Base-by-base conservation (phyloP, 2,888 invertebrate genomes). In the Thelaira solivaga region DNA sequence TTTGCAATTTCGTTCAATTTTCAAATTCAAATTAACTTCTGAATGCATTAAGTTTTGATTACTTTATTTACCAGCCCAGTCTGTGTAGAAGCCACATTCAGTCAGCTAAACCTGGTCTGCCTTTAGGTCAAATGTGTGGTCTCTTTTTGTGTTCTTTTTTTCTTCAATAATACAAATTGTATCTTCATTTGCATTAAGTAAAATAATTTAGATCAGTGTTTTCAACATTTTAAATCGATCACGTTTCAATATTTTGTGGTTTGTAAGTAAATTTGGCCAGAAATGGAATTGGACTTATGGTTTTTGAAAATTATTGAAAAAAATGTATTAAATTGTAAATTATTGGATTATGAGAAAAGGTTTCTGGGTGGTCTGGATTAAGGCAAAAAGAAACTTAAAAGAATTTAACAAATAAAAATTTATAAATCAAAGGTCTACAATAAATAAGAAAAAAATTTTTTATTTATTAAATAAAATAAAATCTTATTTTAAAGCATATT, bases 231-330 rank as follows among this genome's bases (percentile, higher is more conserved):
- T 76, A 74, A 81, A 82, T 82, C 82, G 80, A 82, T 81, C 82
- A 82, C 82, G 82, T 82, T 80, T 81, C 80, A 62, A 81, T 82
- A 80, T 11, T 82, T 82, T 81, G 82, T 65, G 81, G 80, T 80
- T 31, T 2, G 7, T 8, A 69, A 49, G 29, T 16, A 16, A 24
- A 16, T 76, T 71, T 76, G 39, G 1, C 10, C 10, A 47, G 8
- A 26, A 20, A 39, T 26, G 7, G 16, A 11, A 41, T 22, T n/a
- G 13, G 43, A 43, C 51, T 36, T 72, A 62, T 57, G 72, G 47
- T 18, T 43, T 34, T 5, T 24, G 18, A 36, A 24, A 49, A 64
- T 39, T 3, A 49, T 49, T 22, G 47, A 8, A 26, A 62, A n/a
- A n/a, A 26, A 18, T 47, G 10, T 6, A 51, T 29, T 64, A 51